phyloP scores from a whole-genome alignment of 2,113 vertebrate genomes.

The Callipepla californica region DNA sequence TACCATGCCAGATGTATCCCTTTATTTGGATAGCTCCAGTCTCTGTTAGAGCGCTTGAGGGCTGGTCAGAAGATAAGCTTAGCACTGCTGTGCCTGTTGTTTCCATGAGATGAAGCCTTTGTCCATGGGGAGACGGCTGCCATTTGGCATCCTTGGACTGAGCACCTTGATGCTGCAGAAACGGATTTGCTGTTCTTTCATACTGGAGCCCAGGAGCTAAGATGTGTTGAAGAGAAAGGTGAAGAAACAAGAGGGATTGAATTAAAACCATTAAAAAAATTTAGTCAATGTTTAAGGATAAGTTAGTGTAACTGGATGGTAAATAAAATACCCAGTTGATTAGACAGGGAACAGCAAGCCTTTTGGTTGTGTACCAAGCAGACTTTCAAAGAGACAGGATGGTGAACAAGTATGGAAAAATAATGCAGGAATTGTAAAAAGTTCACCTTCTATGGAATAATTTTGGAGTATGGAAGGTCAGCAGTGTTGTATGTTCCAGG shows the following conservation, averaged over 20 bases:
- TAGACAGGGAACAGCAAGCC: rapidly evolving
- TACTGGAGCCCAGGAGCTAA: too few species aligned
- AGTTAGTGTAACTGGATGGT: background rate
- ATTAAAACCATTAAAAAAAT: background rate
- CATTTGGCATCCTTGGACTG: rapidly evolving
- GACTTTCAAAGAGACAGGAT: slow-evolving; percentile 2
- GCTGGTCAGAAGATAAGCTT: background rate
- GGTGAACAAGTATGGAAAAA: slow-evolving; percentile 2
- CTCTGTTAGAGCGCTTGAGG: background rate
- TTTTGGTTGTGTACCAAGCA: background rate
- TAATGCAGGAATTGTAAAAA: background rate
- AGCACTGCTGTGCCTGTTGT: rapidly evolving
- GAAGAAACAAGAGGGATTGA: background rate
- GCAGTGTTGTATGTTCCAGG: background rate
- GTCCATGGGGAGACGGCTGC: rapidly evolving
- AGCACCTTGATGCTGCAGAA: background rate
- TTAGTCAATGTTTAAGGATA: background rate
- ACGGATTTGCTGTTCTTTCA: background rate
- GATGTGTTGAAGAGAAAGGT: background rate
- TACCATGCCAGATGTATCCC: rapidly evolving
- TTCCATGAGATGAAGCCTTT: rapidly evolving
- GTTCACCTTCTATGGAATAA: background rate
- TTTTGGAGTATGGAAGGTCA: background rate
- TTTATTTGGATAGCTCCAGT: background rate
- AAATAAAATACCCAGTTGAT: background rate